phyloP scores from a whole-genome alignment of 2,888 invertebrate genomes.

The Apodemia duryi region DNA sequence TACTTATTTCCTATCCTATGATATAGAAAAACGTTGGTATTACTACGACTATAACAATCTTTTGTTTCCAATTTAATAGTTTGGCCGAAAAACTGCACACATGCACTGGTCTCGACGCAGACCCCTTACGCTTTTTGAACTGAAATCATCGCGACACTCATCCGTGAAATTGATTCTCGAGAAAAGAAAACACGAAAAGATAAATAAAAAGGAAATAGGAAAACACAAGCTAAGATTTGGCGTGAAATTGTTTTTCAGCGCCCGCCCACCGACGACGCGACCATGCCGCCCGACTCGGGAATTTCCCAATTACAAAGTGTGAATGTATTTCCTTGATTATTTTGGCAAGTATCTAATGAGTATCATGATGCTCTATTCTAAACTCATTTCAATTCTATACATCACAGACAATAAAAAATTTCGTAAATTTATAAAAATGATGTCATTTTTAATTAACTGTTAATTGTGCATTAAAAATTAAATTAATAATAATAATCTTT shows the following conservation, averaged over 20 bases:
- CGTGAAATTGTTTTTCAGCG: slow-evolving; percentile 79
- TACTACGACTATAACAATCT: too few relatives aligned
- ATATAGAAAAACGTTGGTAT: too few relatives aligned
- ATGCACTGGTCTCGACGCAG: slow-evolving; percentile 43
- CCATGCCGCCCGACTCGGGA: slow-evolving; percentile 61
- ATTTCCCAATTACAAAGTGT: slow-evolving; percentile 76
- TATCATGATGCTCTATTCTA: slow-evolving; percentile 29
- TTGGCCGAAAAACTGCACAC: slow-evolving; percentile 37
- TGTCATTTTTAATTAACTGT: too few relatives aligned
- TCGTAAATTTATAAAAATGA: too few relatives aligned
- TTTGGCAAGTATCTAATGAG: slow-evolving; percentile 40
- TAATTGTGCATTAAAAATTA: too few relatives aligned
- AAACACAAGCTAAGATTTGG: slow-evolving; percentile 80
- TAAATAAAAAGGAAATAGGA: slow-evolving; percentile 80
- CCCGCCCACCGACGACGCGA: slow-evolving; percentile 54
- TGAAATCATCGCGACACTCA: slow-evolving; percentile 77
- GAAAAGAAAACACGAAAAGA: slow-evolving; percentile 78
- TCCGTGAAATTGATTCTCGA: slow-evolving; percentile 79
- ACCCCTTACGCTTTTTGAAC: slow-evolving; percentile 70
- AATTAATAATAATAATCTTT: too few relatives aligned
- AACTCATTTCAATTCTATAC: not conserved
- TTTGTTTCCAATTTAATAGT: not conserved
- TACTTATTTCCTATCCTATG: too few relatives aligned
- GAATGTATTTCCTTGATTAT: slow-evolving; percentile 72
- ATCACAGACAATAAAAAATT: too few relatives aligned